phyloP scores from a whole-genome alignment of 2,888 invertebrate species.

The Pemphredon lugubris region DNA sequence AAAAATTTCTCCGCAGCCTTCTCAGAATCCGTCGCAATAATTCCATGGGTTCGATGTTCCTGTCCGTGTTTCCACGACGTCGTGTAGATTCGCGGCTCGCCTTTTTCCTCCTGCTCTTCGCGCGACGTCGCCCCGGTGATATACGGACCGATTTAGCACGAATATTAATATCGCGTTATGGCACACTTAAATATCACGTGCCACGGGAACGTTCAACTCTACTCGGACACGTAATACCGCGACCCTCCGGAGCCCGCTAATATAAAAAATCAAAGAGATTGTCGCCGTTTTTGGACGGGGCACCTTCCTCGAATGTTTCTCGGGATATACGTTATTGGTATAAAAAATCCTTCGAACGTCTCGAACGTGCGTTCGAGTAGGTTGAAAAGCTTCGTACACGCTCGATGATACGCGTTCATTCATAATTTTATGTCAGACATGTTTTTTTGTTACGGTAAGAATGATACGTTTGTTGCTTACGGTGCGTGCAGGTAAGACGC shows the following conservation, averaged over 20 bases:
- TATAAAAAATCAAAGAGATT: conserved; percentile 19
- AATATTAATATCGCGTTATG: conserved; percentile 64
- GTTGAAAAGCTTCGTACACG: too few relatives aligned
- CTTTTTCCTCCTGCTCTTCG: conserved; percentile 14
- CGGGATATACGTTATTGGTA: too few relatives aligned
- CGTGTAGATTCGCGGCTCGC: conserved; percentile 52
- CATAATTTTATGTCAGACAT: too few relatives aligned
- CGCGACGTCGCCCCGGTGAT: conserved; percentile 54
- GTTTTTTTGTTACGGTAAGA: too few relatives aligned
- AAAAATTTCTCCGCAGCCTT: conserved; percentile 44
- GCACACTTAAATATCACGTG: conserved; percentile 41
- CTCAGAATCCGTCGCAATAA: conserved; percentile 57
- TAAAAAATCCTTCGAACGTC: too few relatives aligned
- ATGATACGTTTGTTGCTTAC: too few relatives aligned
- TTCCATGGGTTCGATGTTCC: conserved; percentile 48
- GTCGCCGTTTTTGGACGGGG: neutral
- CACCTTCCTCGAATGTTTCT: conserved; percentile 48
- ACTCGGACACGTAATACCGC: neutral
- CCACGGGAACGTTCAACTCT: conserved; percentile 16
- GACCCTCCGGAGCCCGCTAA: conserved; percentile 1
- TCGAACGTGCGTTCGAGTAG: too few relatives aligned
- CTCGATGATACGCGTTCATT: too few relatives aligned
- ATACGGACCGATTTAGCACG: conserved; percentile 58
- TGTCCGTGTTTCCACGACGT: conserved; percentile 51
- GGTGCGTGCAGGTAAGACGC: too few relatives aligned